phyloP scores from a whole-genome alignment of 2,113 vertebrate genomes.

The Podarcis raffonei region DNA sequence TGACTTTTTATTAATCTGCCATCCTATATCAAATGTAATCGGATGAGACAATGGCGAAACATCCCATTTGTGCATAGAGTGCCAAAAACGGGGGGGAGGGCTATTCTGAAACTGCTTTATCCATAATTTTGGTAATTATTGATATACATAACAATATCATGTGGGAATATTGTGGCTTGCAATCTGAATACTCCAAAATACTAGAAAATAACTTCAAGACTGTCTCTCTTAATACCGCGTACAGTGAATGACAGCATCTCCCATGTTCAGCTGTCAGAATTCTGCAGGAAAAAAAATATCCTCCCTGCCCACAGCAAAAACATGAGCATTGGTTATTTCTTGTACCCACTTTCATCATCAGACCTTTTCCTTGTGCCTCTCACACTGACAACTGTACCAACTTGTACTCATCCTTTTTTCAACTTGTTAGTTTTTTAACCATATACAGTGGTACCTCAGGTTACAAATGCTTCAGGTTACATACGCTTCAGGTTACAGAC shows the following conservation, averaged over 20 bases:
- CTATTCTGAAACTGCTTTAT: not conserved
- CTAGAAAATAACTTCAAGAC: not conserved
- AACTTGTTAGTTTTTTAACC: not conserved
- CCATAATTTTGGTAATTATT: slow-evolving; percentile 2
- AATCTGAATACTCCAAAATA: not conserved
- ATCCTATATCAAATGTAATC: slow-evolving; percentile 33
- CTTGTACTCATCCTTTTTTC: not conserved
- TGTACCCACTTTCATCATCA: not conserved
- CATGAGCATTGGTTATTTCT: not conserved
- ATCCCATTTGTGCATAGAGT: not conserved
- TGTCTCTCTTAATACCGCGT: not conserved
- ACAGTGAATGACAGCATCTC: not conserved
- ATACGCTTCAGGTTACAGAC: too few relatives aligned
- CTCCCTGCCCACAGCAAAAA: not conserved
- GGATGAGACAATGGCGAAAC: not conserved
- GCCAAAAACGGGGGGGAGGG: not conserved
- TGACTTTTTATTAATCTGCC: not conserved
- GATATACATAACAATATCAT: slow-evolving; percentile 8
- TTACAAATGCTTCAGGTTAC: too few relatives aligned
- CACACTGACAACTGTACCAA: not conserved
- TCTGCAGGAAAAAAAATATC: not conserved
- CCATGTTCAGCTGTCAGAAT: not conserved
- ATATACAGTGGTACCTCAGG: not conserved
- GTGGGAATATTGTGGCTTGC: not conserved
- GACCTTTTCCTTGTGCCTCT: not conserved